phyloP scores from a whole-genome alignment of 2,888 invertebrate genomes.

The Ctena decussata region DNA sequence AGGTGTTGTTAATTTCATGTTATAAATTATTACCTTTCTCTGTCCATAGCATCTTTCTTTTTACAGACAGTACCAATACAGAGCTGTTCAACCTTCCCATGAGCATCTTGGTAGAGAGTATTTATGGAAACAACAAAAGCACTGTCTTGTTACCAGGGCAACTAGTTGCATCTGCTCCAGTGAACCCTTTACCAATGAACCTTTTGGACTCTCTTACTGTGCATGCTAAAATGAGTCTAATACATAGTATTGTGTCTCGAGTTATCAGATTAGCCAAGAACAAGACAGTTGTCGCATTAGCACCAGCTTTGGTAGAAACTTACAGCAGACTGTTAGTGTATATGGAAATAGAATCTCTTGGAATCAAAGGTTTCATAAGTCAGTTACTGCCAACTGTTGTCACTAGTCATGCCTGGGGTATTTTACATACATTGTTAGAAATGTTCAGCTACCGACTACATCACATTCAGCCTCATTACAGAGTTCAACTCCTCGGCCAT shows the following conservation, averaged over 20 bases:
- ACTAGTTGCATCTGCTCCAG: conserved; percentile 90
- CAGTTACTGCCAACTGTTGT: conserved; percentile 96
- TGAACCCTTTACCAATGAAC: conserved; percentile 96
- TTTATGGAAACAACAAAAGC: conserved; percentile 88
- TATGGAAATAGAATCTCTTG: conserved; percentile 98
- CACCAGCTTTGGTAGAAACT: conserved; percentile 97
- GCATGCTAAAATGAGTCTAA: conserved; percentile 97
- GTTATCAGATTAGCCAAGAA: conserved; percentile 96
- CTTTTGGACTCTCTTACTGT: conserved; percentile 97
- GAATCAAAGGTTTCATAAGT: conserved; percentile 98
- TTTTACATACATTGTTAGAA: conserved; percentile 97
- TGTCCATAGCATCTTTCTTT: background rate
- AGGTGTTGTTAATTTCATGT: too few species aligned
- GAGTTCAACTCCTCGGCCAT: conserved; percentile 96
- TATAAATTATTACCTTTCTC: too few species aligned
- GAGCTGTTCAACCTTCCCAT: conserved; percentile 97
- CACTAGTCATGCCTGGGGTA: conserved; percentile 97
- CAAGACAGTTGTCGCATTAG: conserved; percentile 93
- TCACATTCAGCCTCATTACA: conserved; percentile 98
- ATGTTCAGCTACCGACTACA: conserved; percentile 99
- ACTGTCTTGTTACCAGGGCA: conserved; percentile 86
- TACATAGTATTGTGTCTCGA: conserved; percentile 92
- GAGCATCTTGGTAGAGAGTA: conserved; percentile 96
- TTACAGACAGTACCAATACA: conserved; percentile 91
- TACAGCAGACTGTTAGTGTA: conserved; percentile 97